A percentile compares a stretch with the other conserved stretches of the same genome.
phyloP scores from a whole-genome alignment of 2,797 vertebrate species.

The Myotis findleyi region DNA sequence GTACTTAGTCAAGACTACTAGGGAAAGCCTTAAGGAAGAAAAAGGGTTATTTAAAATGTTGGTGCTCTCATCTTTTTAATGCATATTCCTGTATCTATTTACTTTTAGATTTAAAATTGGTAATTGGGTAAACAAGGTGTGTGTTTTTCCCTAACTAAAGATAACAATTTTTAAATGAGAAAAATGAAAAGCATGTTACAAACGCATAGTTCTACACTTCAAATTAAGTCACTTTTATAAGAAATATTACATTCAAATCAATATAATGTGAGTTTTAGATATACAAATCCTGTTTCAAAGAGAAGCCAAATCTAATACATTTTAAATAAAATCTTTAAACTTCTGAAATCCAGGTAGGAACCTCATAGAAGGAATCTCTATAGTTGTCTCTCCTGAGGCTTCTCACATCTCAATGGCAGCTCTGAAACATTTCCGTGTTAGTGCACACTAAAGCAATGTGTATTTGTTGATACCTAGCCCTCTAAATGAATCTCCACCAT shows the following conservation, averaged over 20 bases:
- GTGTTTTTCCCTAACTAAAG: background rate
- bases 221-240: slow-evolving; percentile 36
- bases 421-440: background rate
- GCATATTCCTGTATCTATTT: background rate
- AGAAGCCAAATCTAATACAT: background rate
- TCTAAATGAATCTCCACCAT: slow-evolving; percentile 1
- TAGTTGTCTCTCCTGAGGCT: background rate
- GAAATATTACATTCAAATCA: slow-evolving; percentile 46
- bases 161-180: slow-evolving; percentile 3
- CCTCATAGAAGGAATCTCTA: background rate
- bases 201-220: slow-evolving; percentile 25
- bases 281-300: slow-evolving; percentile 41
- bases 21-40: background rate
- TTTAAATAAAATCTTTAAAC: slow-evolving; percentile 50
- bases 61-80: background rate
- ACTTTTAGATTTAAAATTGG: slow-evolving; percentile 6
- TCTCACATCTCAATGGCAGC: background rate
- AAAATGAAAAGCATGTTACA: slow-evolving; percentile 34
- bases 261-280: slow-evolving; percentile 50
- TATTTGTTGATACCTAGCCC: background rate
- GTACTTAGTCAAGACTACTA: background rate
- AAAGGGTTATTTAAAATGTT: background rate
- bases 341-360: background rate
- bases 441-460: background rate
- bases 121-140: background rate